Evolutionary conservation across 2,797 vertebrate genomes (phyloP), one percentile per base, ranked within the genome.

Genomic region (Oophaga sylvatica): DNA sequence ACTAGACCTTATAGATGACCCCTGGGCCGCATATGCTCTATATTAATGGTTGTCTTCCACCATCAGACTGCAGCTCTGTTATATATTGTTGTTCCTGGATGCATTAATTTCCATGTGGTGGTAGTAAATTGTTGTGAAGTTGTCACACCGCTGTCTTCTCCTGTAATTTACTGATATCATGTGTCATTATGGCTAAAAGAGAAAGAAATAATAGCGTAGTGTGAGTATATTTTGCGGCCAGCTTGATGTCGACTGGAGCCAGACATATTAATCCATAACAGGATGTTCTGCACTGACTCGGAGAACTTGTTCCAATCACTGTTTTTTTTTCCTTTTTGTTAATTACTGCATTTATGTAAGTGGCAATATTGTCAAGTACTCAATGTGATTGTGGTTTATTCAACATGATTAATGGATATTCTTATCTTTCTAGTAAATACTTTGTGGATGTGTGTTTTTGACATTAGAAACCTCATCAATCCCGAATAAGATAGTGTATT

Each of bases 211-310:
- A 84, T 75, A 22, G 73, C 16, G 53, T 75, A 35, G 73, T n/a
- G 53, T 57, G 60, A 84, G 83, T 62, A 3, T 68, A 41, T 35
- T 80, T 70, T 26, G 53, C 63, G 31, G 76, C 26, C 62, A 57
- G 48, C 26, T 56, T 31, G 26, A 35, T 68, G 84, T 60, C 48
- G 84, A 8, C 45, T 83, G 45, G 63, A 80, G 75, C 77, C 76
- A 59, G 62, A 79, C 35, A 22, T 68, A 83, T 73, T 83, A 73
- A 73, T 73, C 68, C 26, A 85, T 60, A 80, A 80, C 78, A 80
- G 77, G 75, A 86, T 79, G 84, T 86, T 57, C 62, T 22, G 75
- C 12, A 19, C 8, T 20, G 26, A 85, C 17, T 20, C 53, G 15
- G 35, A 15, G 70, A 81, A 53, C 57, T 75, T 22, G 57, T 84